A percentile compares a stretch with the other conserved stretches of the same genome.
Conservation (phyloP, 2,888 invertebrate species). For the Mystacides longicornis region DNA sequence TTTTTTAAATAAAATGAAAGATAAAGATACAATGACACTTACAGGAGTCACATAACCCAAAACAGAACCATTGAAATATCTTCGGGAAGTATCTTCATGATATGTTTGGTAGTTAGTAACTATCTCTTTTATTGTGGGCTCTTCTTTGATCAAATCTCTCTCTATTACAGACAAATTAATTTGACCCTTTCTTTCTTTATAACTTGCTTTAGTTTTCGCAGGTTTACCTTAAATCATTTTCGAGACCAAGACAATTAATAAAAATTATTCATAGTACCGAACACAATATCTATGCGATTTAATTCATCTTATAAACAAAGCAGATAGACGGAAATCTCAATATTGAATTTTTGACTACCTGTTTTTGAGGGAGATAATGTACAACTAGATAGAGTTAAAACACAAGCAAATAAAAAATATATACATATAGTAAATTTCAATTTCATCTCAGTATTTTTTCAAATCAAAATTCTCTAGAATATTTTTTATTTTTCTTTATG, state of each 20-base stretch:
- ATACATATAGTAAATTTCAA: not conserved
- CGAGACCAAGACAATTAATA: too few relatives aligned
- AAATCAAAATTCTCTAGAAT: not conserved
- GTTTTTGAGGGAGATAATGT: conserved; percentile 11
- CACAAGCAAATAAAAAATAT: not conserved
- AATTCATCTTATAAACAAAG: too few relatives aligned
- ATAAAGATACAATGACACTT: too few relatives aligned
- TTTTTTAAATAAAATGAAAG: not conserved
- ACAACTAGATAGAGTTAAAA: conserved; percentile 3
- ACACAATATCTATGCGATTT: too few relatives aligned
- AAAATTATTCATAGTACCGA: too few relatives aligned
- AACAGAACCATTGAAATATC: conserved; percentile 65
- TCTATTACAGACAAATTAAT: conserved; percentile 58
- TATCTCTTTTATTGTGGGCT: conserved; percentile 65
- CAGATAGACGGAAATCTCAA: too few relatives aligned
- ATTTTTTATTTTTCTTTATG: not conserved
- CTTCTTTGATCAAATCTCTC: conserved; percentile 60
- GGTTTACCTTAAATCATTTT: too few relatives aligned
- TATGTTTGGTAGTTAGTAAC: conserved; percentile 68
- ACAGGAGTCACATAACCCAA: conserved; percentile 91
- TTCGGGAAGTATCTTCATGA: conserved; percentile 57
- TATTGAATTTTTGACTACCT: too few relatives aligned
- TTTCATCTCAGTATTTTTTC: not conserved
- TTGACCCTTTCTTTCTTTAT: conserved; percentile 50
- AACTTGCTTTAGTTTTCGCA: conserved; percentile 33